Base-by-base conservation (phyloP, 2,888 invertebrate species). In the Erebia epiphron region DNA sequence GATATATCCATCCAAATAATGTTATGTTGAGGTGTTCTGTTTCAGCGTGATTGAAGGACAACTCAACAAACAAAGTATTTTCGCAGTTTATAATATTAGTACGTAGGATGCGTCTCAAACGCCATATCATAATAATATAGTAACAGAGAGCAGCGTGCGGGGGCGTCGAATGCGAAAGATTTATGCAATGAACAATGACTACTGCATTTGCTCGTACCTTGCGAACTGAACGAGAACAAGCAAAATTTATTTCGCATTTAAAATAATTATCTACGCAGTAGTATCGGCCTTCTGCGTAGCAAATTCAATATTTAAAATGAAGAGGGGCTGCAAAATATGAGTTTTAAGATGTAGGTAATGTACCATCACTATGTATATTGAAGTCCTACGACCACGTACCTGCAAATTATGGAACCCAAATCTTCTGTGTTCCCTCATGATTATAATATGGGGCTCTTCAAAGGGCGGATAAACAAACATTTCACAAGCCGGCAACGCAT, bases 141-240 rank as follows among this genome's bases (percentile, higher is more conserved):
- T 70, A 74, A 66, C 71, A 54, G 75, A 71, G 74, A 66, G 69
- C 74, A 73, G 68, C 71, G 68, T 75, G 80, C 85, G 88, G 85
- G 84, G 88, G 88, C 87, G 88, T 80, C 83, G 80, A 80, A 78
- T 82, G 80, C 79, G 75, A 77, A 80, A 85, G 89, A 89, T 89
- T 89, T 90, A 89, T 89, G 79, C 80, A 84, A 85, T 80, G 77
- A 46, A 7, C 46, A 13, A 43, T 43, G 11, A 86, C 90, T 86
- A 85, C 88, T 82, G 88, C 84, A 80, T 82, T 84, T 82, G 80
- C 79, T 63, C 71, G 76, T 71, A 69, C 72, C 71, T 60, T 64
- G 73, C 71, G 54, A 49, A 66, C 63, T 67, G 60, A 69, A 54
- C 21, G 67, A 21, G 69, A 71, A 65, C 70, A 74, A 75, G 78